Conservation (phyloP, 2,113 vertebrate species). For the Peucedramus taeniatus region DNA sequence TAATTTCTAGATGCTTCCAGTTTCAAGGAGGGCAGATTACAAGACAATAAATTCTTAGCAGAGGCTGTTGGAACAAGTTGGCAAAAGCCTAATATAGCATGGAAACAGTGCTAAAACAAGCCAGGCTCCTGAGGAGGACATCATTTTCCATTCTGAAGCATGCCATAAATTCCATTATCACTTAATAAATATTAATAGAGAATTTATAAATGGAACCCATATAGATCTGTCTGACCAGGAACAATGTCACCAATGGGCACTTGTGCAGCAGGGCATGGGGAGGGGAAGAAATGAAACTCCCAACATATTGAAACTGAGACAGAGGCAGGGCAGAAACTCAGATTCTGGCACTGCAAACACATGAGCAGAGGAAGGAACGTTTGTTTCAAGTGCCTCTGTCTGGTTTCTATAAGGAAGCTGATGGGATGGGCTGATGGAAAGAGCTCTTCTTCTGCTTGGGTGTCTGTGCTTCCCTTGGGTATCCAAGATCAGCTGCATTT, state of each 20-base stretch:
- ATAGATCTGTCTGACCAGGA: slow-evolving; percentile 20
- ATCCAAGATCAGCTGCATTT: background rate
- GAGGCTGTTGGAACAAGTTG: background rate
- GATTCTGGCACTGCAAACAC: background rate
- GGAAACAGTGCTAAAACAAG: slow-evolving; percentile 50
- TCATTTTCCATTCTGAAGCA: slow-evolving; percentile 47
- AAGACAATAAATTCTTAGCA: slow-evolving; percentile 31
- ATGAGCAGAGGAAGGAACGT: background rate
- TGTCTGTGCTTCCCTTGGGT: background rate
- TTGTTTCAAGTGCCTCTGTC: background rate
- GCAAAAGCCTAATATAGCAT: slow-evolving; percentile 39
- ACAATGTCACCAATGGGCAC: background rate
- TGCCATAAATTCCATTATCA: slow-evolving; percentile 60
- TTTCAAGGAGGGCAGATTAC: slow-evolving; percentile 40
- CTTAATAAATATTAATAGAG: slow-evolving; percentile 70
- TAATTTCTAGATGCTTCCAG: slow-evolving; percentile 45
- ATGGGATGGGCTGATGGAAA: background rate
- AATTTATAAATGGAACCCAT: slow-evolving; percentile 53
- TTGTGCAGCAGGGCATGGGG: background rate
- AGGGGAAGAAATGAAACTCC: slow-evolving; percentile 15
- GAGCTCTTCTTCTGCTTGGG: background rate
- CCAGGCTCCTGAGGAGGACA: background rate
- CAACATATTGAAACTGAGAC: background rate
- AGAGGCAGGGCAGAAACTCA: background rate
- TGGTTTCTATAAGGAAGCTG: background rate